These are phyloP conservation scores for Eristalinus aeneus DNA, from an alignment of 2,888 invertebrate genomes.

Conservation along the genomic window DNA sequence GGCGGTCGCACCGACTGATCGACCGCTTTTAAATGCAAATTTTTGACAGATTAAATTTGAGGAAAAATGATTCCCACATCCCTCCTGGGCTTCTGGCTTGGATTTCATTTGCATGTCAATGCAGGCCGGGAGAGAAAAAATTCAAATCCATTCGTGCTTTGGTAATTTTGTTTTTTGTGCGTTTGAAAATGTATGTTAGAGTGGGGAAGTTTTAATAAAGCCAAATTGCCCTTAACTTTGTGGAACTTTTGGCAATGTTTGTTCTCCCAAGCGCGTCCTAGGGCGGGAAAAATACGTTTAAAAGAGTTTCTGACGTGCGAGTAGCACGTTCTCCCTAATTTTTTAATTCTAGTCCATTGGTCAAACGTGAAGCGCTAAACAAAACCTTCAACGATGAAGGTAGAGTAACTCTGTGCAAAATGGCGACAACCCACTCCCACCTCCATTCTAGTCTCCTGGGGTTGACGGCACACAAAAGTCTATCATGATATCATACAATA, in stretches of 20 bases:
- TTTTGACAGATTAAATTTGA: conserved; percentile 68
- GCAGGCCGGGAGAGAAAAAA: conserved; percentile 9
- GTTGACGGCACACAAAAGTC: neutral
- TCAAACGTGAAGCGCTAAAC: too few species aligned
- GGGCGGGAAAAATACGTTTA: too few species aligned
- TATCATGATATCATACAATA: neutral
- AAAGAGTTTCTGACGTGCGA: too few species aligned
- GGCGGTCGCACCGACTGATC: conserved; percentile 40
- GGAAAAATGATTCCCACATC: conserved; percentile 31
- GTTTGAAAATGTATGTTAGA: conserved; percentile 49
- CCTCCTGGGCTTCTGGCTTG: neutral
- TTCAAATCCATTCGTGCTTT: conserved; percentile 25
- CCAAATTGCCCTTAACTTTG: neutral
- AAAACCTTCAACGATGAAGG: too few species aligned
- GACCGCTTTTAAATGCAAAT: conserved; percentile 67
- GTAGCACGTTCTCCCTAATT: too few species aligned
- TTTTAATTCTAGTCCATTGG: too few species aligned
- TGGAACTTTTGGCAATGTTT: neutral
- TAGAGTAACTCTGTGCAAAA: neutral
- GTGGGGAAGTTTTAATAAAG: conserved; percentile 1
- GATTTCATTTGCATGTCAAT: conserved; percentile 21
- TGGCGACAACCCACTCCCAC: neutral
- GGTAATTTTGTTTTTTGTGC: neutral
- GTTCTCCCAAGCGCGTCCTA: neutral
- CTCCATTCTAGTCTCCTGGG: neutral